Conservation (phyloP, 1,140 invertebrate species). For the Conus ventricosus region DNA sequence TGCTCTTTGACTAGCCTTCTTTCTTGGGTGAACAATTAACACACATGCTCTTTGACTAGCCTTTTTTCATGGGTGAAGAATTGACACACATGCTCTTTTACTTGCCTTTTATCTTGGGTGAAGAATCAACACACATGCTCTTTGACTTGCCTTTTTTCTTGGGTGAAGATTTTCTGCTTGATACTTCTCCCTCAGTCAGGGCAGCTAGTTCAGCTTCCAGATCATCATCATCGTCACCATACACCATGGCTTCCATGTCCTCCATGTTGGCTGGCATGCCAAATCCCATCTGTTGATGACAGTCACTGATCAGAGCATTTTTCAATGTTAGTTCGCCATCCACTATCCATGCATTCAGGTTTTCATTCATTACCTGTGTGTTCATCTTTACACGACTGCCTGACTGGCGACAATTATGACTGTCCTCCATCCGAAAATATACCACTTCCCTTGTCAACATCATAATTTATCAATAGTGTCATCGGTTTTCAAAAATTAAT, state of each 20-base stretch:
- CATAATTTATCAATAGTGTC: no score
- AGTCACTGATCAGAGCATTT: background rate
- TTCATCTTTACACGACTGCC: background rate
- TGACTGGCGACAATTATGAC: background rate
- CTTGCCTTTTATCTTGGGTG: no score
- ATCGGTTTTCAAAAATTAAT: no score
- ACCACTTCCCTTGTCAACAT: no score
- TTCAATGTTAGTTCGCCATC: background rate
- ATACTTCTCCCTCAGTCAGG: constrained; percentile 78
- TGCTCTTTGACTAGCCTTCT: no score
- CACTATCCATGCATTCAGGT: no score
- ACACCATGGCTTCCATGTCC: constrained; percentile 59
- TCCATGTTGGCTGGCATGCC: constrained; percentile 43
- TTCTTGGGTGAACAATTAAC: no score
- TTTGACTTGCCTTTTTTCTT: constrained; percentile 53
- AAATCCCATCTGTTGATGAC: constrained; percentile 56
- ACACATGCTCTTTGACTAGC: no score
- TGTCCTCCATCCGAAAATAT: no score
- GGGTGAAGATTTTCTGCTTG: constrained; percentile 52
- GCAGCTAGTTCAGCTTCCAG: constrained; percentile 90
- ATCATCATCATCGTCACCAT: constrained; percentile 76
- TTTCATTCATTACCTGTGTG: background rate
- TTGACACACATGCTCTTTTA: no score
- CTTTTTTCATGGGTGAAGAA: no score
- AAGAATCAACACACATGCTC: no score